A percentile compares a stretch with the other conserved stretches of the same genome.
Conservation (phyloP, 2,113 vertebrate genomes). For the Gymnorhina tibicen region DNA sequence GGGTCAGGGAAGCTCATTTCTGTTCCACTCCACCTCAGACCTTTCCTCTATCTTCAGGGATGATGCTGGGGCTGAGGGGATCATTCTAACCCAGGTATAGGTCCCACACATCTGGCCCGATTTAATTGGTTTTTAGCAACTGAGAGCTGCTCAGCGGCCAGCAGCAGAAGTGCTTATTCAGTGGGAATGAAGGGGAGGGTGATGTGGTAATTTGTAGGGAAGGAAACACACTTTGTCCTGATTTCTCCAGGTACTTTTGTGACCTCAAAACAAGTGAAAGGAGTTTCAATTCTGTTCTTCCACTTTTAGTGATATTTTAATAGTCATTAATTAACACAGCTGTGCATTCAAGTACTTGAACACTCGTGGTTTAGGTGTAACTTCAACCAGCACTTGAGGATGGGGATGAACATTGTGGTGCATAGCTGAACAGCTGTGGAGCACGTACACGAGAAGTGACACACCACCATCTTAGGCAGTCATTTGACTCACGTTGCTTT, state of each 20-base stretch:
- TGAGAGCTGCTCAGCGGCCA: not conserved
- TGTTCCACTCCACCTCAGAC: not conserved
- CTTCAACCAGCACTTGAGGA: not conserved
- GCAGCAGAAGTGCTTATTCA: not conserved
- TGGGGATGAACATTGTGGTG: not conserved
- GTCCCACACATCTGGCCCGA: not conserved
- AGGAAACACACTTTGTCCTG: not conserved
- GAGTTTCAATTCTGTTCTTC: not conserved
- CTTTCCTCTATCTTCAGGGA: not conserved
- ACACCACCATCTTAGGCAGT: not conserved
- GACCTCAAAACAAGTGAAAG: not conserved
- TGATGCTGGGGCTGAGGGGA: not conserved
- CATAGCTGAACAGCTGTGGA: not conserved
- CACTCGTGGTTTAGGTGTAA: fast-evolving
- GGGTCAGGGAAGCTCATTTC: not conserved
- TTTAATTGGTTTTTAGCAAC: not conserved
- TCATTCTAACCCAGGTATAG: not conserved
- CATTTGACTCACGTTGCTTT: not conserved
- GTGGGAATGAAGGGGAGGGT: not conserved
- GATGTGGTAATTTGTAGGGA: not conserved
- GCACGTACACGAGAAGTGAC: not conserved
- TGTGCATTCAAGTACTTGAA: not conserved
- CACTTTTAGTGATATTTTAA: not conserved
- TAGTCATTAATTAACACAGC: not conserved
- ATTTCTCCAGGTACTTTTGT: not conserved